Base-by-base conservation (phyloP, 2,113 vertebrate species). In the Epinephelus moara region DNA sequence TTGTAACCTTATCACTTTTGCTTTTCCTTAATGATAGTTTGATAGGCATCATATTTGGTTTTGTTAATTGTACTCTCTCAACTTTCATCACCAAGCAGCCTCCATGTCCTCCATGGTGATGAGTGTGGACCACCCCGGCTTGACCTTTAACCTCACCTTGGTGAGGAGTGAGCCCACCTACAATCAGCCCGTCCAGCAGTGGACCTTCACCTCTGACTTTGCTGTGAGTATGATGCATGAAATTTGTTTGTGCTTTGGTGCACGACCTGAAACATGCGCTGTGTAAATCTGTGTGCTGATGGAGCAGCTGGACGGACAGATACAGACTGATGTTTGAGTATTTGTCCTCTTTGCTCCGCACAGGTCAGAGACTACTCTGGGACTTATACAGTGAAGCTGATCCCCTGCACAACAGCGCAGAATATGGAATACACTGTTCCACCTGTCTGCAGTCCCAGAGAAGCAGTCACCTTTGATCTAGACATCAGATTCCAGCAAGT, bases 401-500 rank as follows among this genome's bases (percentile, higher is more conserved):
- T 97, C 66, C 96, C 98, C 1, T 99, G 98, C 62, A 96, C 96
- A 19, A 92, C 96, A 0, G 89, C 94, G 5, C 89, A 96, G 2
- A 96, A 95, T n/a, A 94, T 96, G 71, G 96, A 97, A 61, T 97
- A 97, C 93, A 95, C 84, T 6, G 70, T 97, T 9, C 97, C 97
- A 1, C 92, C 96, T 17, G 94, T 96, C 66, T 99, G 98, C 90
- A 97, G 93, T 82, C 98, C 97, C 8, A 95, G 96, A 88, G 97
- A 98, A 52, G 95, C 96, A 0, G 69, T 99, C 84, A 95, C 94
- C 8, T 99, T 99, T 76, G 96, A 98, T 84, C 91, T 99, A 42
- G 97, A 99, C 89, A 99, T 99, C 84, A 91, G 98, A 75, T 99
- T 99, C 92, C 98, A 99, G 81, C 98, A 99, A 96, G 98, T 99